Evolutionary conservation across 2,113 vertebrate species (phyloP), one percentile per base, ranked within the genome.

Genomic region (Haplotaxodon microlepis): DNA sequence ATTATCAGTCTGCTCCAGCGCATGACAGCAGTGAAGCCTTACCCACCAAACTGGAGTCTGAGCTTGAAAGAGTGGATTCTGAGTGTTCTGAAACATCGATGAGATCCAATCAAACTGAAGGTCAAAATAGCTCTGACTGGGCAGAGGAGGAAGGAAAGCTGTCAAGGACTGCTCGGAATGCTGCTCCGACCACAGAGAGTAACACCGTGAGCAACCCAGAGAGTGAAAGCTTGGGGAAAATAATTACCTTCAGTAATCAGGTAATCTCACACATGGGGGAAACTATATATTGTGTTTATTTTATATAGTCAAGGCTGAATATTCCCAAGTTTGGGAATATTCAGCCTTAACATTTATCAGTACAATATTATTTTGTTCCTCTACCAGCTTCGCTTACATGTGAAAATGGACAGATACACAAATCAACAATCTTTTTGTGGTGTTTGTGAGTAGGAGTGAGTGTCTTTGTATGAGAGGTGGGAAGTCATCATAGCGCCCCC

Each of bases 161-260:
- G 1, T 94, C 91, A 0, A 96, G 95, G 61, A 95, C 95, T 7
- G 90, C 97, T 2, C 85, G 96, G 17, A 90, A n/a, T 36, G 29
- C 40, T 6, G 63, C 11, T 59, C 38, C 24, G 2, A 6, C 85
- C 9, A 90, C 93, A 13, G 98, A 98, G 71, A 86, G 83, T 34
- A 51, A 10, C 36, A 2, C 14, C 9, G 82, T 59, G 56, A 94
- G 88, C 90, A 79, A 31, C 0, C 82, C 90, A 27, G 93, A 81
- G 0, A 96, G 92, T 1, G 97, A 97, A 38, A 95, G 94, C 47
- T 88, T 94, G 2, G 97, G 95, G 56, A 97, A 96, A 86, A 97
- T 99, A 73, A 96, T 99, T 5, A 95, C 97, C 91, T 97, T 99
- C 94, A 99, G 97, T 83, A 98, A 94, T 89, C 98, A 97, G 94